Conservation (phyloP, 2,888 invertebrate genomes). For the Campoplex nolae region DNA sequence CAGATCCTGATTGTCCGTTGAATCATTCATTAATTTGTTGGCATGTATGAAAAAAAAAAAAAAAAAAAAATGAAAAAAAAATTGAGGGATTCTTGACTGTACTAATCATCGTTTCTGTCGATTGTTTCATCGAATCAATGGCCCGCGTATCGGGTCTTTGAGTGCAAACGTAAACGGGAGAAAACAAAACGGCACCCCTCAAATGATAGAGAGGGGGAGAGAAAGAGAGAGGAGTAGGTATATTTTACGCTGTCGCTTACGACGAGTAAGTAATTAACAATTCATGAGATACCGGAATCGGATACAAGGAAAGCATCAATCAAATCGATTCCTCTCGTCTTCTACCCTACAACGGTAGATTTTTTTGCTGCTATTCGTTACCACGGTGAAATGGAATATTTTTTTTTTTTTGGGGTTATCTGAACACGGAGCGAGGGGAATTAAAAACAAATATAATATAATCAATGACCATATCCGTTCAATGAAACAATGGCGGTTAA, state of each 20-base stretch:
- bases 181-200: constrained; percentile 15
- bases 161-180: background rate
- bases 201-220: background rate
- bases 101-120: background rate
- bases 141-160: constrained; percentile 48
- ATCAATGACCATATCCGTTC: constrained; percentile 18
- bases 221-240: constrained; percentile 24
- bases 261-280: constrained; percentile 32
- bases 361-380: constrained; percentile 39
- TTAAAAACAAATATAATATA: constrained; percentile 13
- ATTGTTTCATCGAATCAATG: constrained; percentile 60
- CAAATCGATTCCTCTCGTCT: constrained; percentile 51
- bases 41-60: background rate
- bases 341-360: constrained; percentile 7
- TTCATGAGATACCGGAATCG: constrained; percentile 77
- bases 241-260: constrained; percentile 20
- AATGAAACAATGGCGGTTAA: constrained; percentile 7
- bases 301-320: constrained; percentile 79
- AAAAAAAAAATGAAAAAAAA: too few relatives aligned
- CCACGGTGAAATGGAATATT: constrained; percentile 74
- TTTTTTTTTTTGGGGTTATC: constrained; percentile 77
- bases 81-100: background rate
- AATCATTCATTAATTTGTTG: background rate
- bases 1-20: background rate
- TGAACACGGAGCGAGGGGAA: constrained; percentile 31